Conservation (phyloP, 2,888 invertebrate genomes). For the Apamea anceps region DNA sequence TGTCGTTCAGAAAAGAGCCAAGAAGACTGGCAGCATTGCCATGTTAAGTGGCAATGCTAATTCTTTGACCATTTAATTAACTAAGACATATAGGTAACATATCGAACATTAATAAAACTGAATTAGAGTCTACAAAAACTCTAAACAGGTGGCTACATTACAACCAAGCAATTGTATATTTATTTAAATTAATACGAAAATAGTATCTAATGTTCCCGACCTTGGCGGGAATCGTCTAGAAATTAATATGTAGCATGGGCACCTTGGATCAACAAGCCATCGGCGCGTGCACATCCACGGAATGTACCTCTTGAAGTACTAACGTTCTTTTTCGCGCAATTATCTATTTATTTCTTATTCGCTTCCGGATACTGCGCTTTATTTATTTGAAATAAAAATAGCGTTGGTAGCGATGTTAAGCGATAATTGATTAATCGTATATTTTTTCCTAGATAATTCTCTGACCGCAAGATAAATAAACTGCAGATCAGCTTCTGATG, state of each 20-base stretch:
- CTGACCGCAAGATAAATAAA: slow-evolving; percentile 7
- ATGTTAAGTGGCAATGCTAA: too few relatives aligned
- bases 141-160: slow-evolving; percentile 55
- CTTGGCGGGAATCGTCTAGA: slow-evolving; percentile 68
- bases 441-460: slow-evolving; percentile 25
- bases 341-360: slow-evolving; percentile 9
- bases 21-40: too few relatives aligned
- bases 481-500: slow-evolving; percentile 6
- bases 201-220: slow-evolving; percentile 67
- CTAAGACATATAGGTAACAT: not conserved
- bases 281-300: slow-evolving; percentile 20
- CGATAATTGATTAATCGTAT: slow-evolving; percentile 11
- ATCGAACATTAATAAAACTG: not conserved
- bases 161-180: slow-evolving; percentile 69
- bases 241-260: slow-evolving; percentile 54
- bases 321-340: slow-evolving; percentile 37
- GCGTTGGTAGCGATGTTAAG: slow-evolving; percentile 2
- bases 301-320: slow-evolving; percentile 21
- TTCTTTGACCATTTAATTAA: not conserved
- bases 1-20: not conserved
- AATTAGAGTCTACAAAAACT: slow-evolving; percentile 37
- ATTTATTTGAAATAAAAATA: slow-evolving; percentile 38
- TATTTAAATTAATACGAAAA: slow-evolving; percentile 75
- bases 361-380: slow-evolving; percentile 19
- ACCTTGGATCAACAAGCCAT: slow-evolving; percentile 46